A percentile compares a stretch with the other conserved stretches of the same genome.
Conservation (phyloP, 2,888 invertebrate species). For the Trachelus stipa region DNA sequence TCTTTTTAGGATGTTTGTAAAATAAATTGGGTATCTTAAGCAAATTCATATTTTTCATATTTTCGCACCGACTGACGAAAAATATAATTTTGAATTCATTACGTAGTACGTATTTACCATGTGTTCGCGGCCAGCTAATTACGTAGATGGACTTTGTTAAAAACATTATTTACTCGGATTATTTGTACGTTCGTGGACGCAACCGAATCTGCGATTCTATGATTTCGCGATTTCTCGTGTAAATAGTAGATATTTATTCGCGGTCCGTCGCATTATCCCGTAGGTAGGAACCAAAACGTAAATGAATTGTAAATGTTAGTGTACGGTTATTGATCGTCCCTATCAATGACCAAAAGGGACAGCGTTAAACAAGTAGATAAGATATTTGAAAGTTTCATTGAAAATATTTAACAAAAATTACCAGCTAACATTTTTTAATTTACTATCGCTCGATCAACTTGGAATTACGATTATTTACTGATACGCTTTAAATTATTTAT, state of each 20-base stretch:
- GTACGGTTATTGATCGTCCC: constrained; percentile 3
- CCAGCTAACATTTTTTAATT: neutral
- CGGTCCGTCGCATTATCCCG: constrained; percentile 11
- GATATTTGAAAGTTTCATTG: neutral
- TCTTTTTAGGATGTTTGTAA: neutral
- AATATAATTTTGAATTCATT: neutral
- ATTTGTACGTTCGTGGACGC: constrained; percentile 30
- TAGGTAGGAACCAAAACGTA: constrained; percentile 15
- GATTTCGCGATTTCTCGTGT: constrained; percentile 2
- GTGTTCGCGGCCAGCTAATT: neutral
- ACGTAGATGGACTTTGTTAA: constrained; percentile 18
- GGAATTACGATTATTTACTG: constrained; percentile 22
- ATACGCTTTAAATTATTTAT: neutral
- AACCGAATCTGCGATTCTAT: constrained; percentile 18
- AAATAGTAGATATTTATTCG: constrained; percentile 32
- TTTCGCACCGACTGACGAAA: neutral
- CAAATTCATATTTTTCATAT: neutral
- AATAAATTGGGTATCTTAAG: neutral
- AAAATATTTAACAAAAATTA: no score
- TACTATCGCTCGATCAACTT: neutral
- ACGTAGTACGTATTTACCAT: neutral
- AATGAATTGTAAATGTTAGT: constrained; percentile 32
- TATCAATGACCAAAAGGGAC: neutral
- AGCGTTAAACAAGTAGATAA: neutral
- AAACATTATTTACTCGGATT: constrained; percentile 46